Conservation (phyloP, 2,797 vertebrate genomes). For the Sebastes vulpes region DNA sequence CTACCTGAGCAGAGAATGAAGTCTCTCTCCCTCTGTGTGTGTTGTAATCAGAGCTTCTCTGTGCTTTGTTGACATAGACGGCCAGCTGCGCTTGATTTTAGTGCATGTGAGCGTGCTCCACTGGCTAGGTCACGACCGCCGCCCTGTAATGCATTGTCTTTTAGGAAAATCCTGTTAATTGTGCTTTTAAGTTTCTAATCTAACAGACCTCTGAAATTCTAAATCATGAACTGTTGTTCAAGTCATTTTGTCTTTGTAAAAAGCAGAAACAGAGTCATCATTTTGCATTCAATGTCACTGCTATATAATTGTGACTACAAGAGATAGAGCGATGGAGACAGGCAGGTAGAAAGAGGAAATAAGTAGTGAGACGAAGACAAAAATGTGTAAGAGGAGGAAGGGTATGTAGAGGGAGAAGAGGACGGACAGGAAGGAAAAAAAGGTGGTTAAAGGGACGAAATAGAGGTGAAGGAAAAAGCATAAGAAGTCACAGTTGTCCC, state of each 20-base stretch:
- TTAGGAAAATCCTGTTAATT: not conserved
- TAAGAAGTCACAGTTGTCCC: conserved; percentile 60
- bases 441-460: conserved; percentile 7
- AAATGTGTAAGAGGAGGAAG: not conserved
- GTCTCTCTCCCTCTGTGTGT: no score
- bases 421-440: not conserved
- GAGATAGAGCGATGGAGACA: not conserved
- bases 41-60: no score
- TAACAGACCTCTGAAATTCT: not conserved
- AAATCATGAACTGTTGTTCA: not conserved
- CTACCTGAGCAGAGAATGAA: no score
- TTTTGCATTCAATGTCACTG: not conserved
- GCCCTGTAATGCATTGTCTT: no score
- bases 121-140: no score
- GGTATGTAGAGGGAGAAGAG: not conserved
- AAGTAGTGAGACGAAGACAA: not conserved
- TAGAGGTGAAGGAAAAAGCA: conserved; percentile 34
- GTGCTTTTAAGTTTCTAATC: not conserved
- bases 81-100: no score
- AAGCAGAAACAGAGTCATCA: not conserved
- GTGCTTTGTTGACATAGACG: no score
- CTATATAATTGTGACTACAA: not conserved
- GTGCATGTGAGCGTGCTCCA: no score
- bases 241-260: not conserved
- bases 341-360: not conserved